Base-by-base conservation (phyloP, 2,888 invertebrate genomes). In the Agrochola lota region DNA sequence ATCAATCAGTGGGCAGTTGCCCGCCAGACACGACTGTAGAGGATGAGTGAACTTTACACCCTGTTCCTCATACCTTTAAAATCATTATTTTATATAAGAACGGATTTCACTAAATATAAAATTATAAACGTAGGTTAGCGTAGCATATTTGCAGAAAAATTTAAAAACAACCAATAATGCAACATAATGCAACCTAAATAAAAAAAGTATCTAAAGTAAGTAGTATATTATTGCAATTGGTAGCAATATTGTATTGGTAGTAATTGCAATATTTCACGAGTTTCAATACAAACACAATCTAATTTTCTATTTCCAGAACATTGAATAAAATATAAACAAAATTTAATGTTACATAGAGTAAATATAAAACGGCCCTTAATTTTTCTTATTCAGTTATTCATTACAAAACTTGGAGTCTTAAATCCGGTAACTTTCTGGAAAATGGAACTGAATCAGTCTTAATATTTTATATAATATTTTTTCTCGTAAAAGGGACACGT, bases 401-500 rank as follows among this genome's bases (percentile, higher is more conserved):
- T 84, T 81, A 84, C 49, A 64, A 71, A 82, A 82, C 70, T 68
- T 75, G 70, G 52, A 67, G 49, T 30, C 43, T 60, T 75, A 78
- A 78, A 81, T 75, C 71, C 78, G 64, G 63, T 40, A 73, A 75
- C 67, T 78, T 81, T 60, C 59, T 67, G 55, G 35, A 43, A 84
- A 74, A 76, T 75, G 77, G 35, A 68, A 71, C 77, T 43, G 74
- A 79, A 87, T 77, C 71, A 71, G 59, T 74, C 64, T 75, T 79
- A 78, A 78, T 79, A 80, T 80, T 83, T 82, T 60, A 43, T 74
- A 74, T 71, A 74, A 81, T 70, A 80, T 85, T 82, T 87, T 78
- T 83, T 74, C 72, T 78, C 71, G 64, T 77, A 78, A 88, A 86
- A 78, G 71, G 81, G 85, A 83, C 87, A 80, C 85, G 87, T 84